These are phyloP conservation scores for Candidula unifasciata DNA, from an alignment of 2,888 invertebrate species.

Conservation along the genomic window DNA sequence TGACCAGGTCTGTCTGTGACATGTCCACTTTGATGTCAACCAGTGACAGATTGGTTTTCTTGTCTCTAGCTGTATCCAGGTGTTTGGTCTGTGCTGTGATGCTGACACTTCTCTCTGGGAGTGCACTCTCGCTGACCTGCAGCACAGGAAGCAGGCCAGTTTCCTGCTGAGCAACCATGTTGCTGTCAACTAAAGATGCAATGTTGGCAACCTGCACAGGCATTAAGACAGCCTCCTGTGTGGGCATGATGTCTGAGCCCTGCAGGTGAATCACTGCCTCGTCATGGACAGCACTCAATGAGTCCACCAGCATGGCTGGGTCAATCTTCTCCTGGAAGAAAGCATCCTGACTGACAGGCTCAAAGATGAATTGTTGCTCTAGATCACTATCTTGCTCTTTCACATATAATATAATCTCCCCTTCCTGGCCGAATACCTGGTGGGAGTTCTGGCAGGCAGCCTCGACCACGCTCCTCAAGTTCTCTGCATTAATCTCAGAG, in stretches of 20 bases:
- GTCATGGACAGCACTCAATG: constrained; percentile 32
- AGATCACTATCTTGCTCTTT: constrained; percentile 42
- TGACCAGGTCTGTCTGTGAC: not conserved
- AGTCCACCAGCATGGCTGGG: constrained; percentile 31
- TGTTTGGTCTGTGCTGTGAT: not conserved
- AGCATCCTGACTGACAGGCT: constrained; percentile 11
- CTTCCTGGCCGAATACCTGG: constrained; percentile 38
- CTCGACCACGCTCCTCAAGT: constrained; percentile 44
- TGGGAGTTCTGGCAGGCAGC: constrained; percentile 48
- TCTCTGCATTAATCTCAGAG: constrained; percentile 49
- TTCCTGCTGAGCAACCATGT: not conserved
- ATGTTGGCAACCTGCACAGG: constrained; percentile 12
- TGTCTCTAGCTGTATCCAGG: too few species aligned
- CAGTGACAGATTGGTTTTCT: too few species aligned
- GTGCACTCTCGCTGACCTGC: not conserved
- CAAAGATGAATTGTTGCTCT: constrained; percentile 39
- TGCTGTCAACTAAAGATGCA: not conserved
- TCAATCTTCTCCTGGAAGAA: constrained; percentile 44
- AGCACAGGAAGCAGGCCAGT: constrained; percentile 2
- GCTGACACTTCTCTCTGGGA: not conserved
- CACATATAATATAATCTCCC: constrained; percentile 49
- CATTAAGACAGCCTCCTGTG: constrained; percentile 26
- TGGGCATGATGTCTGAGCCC: constrained; percentile 9
- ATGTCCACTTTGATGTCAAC: too few species aligned
- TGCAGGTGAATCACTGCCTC: constrained; percentile 33